Evolutionary conservation across 1,140 invertebrate species (phyloP).

Genomic region (Gonatopus flavifemur): DNA sequence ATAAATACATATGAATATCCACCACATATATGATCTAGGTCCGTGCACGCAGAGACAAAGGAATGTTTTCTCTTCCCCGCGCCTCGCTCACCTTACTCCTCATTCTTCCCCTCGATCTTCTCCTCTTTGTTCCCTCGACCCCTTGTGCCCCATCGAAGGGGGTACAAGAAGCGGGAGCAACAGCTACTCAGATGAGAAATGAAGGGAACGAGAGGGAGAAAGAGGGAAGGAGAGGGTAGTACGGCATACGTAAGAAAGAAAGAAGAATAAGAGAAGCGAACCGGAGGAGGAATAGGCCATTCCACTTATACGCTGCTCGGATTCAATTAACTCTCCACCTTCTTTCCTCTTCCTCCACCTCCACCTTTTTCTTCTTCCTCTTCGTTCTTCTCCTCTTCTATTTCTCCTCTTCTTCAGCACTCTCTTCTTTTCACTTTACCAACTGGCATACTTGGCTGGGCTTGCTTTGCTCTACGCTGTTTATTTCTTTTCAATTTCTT

Average conservation of each 20-base stretch:
- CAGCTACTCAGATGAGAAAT: slow-evolving; percentile 32
- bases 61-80: slow-evolving; percentile 56
- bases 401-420: not conserved
- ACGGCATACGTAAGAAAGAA: slow-evolving; percentile 9
- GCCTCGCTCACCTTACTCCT: slow-evolving; percentile 49
- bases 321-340: slow-evolving; percentile 55
- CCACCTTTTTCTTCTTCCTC: slow-evolving; percentile 34
- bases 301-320: slow-evolving; percentile 14
- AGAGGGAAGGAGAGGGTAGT: slow-evolving; percentile 43
- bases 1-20: too few species aligned
- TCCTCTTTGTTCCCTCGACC: slow-evolving; percentile 24
- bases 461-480: too few species aligned
- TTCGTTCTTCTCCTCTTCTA: slow-evolving; percentile 25
- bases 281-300: slow-evolving; percentile 7
- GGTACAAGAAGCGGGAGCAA: slow-evolving; percentile 41
- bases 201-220: slow-evolving; percentile 41
- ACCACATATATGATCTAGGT: too few species aligned
- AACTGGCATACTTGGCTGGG: too few species aligned
- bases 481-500: too few species aligned
- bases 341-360: slow-evolving; percentile 46
- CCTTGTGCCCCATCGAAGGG: slow-evolving; percentile 36
- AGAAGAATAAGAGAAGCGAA: slow-evolving; percentile 19
- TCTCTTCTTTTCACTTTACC: too few species aligned
- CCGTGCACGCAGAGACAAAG: too few species aligned
- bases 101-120: slow-evolving; percentile 46